Evolutionary conservation across 2,113 vertebrate genomes (phyloP), one percentile per base, ranked within the genome.

Genomic region (Lophura nycthemera): DNA sequence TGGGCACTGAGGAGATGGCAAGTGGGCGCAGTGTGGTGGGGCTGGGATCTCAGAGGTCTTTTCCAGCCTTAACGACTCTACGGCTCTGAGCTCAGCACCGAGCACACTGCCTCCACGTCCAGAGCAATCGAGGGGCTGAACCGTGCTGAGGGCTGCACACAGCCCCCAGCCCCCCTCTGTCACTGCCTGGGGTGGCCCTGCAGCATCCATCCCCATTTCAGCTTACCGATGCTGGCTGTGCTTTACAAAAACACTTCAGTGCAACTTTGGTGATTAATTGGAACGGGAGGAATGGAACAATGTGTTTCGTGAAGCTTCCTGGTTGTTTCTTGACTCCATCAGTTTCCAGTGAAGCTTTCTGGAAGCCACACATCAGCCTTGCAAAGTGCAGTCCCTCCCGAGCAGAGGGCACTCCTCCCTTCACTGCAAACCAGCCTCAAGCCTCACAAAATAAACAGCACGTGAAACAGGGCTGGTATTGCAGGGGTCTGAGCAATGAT

Each of bases 51-150:
- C 52, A 17, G 52, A 54, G 52, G 27, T 6, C 52, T 54, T 54
- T 29, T 54, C 27, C 52, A 54, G 52, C 27, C 27, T 29, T 29
- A 29, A 54, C 3, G 27, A 54, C 27, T 6, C 52, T 4, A 17
- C 17, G 52, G 27, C 10, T 54, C 52, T 30, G 27, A 43, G 38
- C 57, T 32, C 69, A 7, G 13, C 13, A 8, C 29, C 6, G 10
- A 32, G 47, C 32, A 7, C 1, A 1, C 43, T 6, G 60, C 20
- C 15, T 17, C 25, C 79, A 78, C 17, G 42, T 4, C 30, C 47
- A 11, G 29, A 2, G 22, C 32, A 24, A 38, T 1, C 5, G 0
- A 6, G 13, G 40, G 8, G 17, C 3, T 34, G 61, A 50, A 8
- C 4, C 69, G 27, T 15, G 36, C 36, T 17, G 52, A 54, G 48